Percentiles rank a stretch among this genome's conserved stretches.
These are phyloP conservation scores for Liasis olivaceus DNA, from an alignment of 2,797 vertebrate species.

Conservation along the genomic window DNA sequence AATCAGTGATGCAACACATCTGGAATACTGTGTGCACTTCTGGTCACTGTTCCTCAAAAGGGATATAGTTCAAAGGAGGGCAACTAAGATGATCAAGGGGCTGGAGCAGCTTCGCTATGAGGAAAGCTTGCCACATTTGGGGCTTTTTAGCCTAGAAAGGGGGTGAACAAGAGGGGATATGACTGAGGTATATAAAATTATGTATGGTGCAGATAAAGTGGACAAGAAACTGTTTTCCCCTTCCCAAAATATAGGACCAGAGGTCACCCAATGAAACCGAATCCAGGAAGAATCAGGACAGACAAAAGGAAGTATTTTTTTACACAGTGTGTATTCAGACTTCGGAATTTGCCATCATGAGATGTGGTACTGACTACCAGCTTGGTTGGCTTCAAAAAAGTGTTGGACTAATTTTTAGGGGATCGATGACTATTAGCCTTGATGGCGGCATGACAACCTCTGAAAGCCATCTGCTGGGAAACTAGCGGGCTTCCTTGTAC, in stretches of 20 bases:
- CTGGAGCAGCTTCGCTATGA: neutral
- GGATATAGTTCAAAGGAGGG: neutral
- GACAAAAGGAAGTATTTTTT: neutral
- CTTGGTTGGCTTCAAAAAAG: neutral
- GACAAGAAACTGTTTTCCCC: neutral
- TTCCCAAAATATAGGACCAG: neutral
- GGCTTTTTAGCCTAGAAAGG: neutral
- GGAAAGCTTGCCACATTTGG: neutral
- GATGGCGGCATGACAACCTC: neutral
- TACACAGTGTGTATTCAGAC: neutral
- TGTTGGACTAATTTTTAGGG: neutral
- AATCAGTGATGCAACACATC: neutral
- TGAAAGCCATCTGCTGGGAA: neutral
- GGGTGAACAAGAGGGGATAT: neutral
- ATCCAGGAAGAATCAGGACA: neutral
- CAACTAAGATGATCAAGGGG: neutral
- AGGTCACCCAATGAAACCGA: neutral
- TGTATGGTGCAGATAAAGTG: neutral
- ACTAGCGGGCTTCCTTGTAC: neutral
- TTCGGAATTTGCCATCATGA: neutral
- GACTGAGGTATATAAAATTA: neutral
- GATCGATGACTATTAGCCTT: no score
- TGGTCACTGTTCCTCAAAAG: neutral
- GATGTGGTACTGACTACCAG: neutral
- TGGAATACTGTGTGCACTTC: neutral